phyloP scores from a whole-genome alignment of 2,797 vertebrate genomes.

The Sebastiscus tertius region DNA sequence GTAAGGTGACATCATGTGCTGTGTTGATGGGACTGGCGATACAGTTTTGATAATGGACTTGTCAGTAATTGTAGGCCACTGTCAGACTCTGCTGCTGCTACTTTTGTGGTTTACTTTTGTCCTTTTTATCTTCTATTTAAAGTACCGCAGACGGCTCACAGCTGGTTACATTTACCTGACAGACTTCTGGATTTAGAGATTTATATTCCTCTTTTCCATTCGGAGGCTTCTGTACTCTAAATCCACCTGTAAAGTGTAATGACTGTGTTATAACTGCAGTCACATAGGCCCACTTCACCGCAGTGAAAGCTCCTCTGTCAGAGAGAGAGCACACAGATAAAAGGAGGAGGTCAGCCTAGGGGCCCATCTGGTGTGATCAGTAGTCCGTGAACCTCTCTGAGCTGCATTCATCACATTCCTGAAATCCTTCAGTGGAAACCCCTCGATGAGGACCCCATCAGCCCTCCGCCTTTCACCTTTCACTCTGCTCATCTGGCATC shows the following conservation, averaged over 20 bases:
- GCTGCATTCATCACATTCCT: constrained; percentile 55
- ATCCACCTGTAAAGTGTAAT: background rate
- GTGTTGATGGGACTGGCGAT: background rate
- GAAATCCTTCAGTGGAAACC: constrained; percentile 35
- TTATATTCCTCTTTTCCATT: background rate
- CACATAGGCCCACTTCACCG: background rate
- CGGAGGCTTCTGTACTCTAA: background rate
- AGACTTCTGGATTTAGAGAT: too few relatives aligned
- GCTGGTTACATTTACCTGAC: background rate
- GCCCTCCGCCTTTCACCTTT: background rate
- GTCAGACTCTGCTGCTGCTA: background rate
- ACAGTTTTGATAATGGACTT: background rate
- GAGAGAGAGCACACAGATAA: constrained; percentile 11
- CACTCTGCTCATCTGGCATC: background rate
- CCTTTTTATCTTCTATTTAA: background rate
- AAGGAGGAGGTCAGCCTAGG: constrained; percentile 20
- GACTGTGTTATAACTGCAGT: background rate
- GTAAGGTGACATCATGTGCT: too few relatives aligned
- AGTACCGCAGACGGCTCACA: background rate
- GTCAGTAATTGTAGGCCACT: background rate
- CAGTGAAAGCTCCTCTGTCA: constrained; percentile 3
- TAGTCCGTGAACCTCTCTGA: constrained; percentile 26
- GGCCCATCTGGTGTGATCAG: constrained; percentile 51
- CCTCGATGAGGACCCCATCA: constrained; percentile 21
- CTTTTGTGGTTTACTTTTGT: too few relatives aligned